Conservation (phyloP, 2,113 vertebrate genomes). For the Heteronetta atricapilla region DNA sequence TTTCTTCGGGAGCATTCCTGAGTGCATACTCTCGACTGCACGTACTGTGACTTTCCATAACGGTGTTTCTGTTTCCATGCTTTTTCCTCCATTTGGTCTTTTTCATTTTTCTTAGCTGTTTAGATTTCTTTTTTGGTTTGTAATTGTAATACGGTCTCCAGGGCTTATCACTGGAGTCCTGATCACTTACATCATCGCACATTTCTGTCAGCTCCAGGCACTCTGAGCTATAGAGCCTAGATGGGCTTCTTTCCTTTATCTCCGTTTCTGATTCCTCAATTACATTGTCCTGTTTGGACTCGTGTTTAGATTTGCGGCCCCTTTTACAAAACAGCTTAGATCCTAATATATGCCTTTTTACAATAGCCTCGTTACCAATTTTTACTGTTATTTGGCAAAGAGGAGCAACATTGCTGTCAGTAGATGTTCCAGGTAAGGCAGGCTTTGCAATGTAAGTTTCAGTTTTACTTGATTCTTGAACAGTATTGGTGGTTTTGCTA, state of each 20-base stretch:
- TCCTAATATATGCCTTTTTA: conserved; percentile 91
- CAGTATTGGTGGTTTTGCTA: conserved; percentile 61
- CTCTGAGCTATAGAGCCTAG: conserved; percentile 81
- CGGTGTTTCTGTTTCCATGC: conserved; percentile 1
- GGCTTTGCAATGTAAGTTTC: conserved; percentile 97
- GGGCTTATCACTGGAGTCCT: conserved; percentile 90
- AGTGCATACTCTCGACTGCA: conserved; percentile 58
- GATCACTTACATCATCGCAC: conserved; percentile 88
- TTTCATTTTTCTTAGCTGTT: conserved; percentile 84
- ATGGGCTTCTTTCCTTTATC: conserved; percentile 71
- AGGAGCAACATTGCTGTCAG: conserved; percentile 86
- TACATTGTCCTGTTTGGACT: conserved; percentile 58
- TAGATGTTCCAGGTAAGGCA: conserved; percentile 90
- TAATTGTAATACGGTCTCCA: conserved; percentile 99
- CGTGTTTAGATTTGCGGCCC: conserved; percentile 78
- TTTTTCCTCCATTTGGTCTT: conserved; percentile 83
- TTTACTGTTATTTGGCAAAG: conserved; percentile 98
- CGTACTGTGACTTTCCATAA: neutral
- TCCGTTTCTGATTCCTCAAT: conserved; percentile 62
- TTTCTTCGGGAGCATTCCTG: conserved; percentile 63
- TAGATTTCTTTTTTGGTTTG: conserved; percentile 94
- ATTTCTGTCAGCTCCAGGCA: conserved; percentile 78
- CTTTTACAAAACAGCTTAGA: conserved; percentile 92
- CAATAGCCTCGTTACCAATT: conserved; percentile 95
- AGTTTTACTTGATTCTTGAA: conserved; percentile 80